Evolutionary conservation across 1,140 invertebrate species (phyloP).

Genomic region (Micrasema longulum): DNA sequence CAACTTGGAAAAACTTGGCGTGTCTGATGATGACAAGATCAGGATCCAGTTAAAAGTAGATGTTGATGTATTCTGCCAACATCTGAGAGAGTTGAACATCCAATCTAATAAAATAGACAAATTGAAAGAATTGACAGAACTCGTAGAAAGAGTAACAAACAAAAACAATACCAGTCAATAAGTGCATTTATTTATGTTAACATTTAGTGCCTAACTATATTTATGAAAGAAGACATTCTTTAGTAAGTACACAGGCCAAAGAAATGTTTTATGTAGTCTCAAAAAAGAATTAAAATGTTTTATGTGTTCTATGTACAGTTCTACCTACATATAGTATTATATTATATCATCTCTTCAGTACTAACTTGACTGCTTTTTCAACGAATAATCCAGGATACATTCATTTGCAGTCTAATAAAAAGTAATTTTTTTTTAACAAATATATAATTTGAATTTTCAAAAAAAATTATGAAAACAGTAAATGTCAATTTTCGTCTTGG

Average conservation of each 20-base stretch:
- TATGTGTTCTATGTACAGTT: neutral
- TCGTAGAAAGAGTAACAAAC: conserved; percentile 51
- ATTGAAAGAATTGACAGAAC: conserved; percentile 49
- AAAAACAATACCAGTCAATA: conserved; percentile 49
- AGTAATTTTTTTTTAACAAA: too few relatives aligned
- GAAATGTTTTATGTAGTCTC: neutral
- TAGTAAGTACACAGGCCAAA: conserved; percentile 11
- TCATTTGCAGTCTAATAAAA: too few relatives aligned
- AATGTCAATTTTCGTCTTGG: too few relatives aligned
- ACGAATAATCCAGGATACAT: too few relatives aligned
- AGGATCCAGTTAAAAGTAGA: conserved; percentile 89
- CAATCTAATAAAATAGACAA: conserved; percentile 45
- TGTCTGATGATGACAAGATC: conserved; percentile 93
- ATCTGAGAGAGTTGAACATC: conserved; percentile 45
- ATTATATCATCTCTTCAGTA: neutral
- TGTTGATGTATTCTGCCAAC: conserved; percentile 72
- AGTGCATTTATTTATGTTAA: conserved; percentile 49
- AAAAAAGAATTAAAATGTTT: too few relatives aligned
- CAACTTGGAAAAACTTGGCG: conserved; percentile 63
- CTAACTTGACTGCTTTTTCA: too few relatives aligned
- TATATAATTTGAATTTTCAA: too few relatives aligned
- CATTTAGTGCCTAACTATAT: conserved; percentile 31
- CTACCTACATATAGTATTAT: neutral
- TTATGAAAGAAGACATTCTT: neutral
- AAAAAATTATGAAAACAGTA: too few relatives aligned